Percentiles rank a stretch among this genome's conserved stretches.
Conservation (phyloP, 1,140 invertebrate species). For the Zaprionus camerounensis region DNA sequence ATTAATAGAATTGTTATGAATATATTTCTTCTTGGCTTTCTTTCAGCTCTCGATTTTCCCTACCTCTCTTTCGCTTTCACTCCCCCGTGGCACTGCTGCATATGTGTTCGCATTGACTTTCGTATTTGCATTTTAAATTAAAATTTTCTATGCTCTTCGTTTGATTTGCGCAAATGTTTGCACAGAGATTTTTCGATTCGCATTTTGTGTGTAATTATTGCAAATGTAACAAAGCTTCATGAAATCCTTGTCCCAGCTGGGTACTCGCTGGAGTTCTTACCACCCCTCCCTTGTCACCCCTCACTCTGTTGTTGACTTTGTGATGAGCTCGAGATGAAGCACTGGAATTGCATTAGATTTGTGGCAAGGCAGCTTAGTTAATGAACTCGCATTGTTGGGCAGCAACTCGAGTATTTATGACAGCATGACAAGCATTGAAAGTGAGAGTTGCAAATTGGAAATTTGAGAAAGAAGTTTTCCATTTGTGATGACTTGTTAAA, state of each 20-base stretch:
- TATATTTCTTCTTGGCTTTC: slow-evolving; percentile 32
- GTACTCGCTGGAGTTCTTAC: background rate
- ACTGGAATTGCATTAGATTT: slow-evolving; percentile 31
- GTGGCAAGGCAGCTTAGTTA: slow-evolving; percentile 33
- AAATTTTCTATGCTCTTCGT: slow-evolving; percentile 32
- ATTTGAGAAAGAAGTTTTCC: background rate
- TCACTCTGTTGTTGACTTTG: slow-evolving; percentile 27
- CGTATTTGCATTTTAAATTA: slow-evolving; percentile 57
- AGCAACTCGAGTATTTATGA: background rate
- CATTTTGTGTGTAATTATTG: slow-evolving; percentile 46
- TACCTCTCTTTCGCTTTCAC: slow-evolving; percentile 3
- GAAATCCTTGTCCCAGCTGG: slow-evolving; percentile 24
- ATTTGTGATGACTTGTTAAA: background rate
- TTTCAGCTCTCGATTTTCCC: background rate
- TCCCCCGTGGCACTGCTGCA: slow-evolving; percentile 6
- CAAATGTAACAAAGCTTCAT: slow-evolving; percentile 40
- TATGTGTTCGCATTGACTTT: slow-evolving; percentile 25
- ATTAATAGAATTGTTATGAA: slow-evolving; percentile 63
- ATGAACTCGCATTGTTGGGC: slow-evolving; percentile 33
- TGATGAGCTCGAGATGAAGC: slow-evolving; percentile 27
- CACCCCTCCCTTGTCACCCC: too few relatives aligned
- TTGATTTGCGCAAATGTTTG: slow-evolving; percentile 56
- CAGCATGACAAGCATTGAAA: background rate
- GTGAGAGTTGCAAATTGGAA: background rate
- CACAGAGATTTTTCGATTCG: slow-evolving; percentile 48